Percentiles rank a stretch among this genome's conserved stretches.
Conservation (phyloP, 2,797 vertebrate genomes). For the Hipposideros larvatus region DNA sequence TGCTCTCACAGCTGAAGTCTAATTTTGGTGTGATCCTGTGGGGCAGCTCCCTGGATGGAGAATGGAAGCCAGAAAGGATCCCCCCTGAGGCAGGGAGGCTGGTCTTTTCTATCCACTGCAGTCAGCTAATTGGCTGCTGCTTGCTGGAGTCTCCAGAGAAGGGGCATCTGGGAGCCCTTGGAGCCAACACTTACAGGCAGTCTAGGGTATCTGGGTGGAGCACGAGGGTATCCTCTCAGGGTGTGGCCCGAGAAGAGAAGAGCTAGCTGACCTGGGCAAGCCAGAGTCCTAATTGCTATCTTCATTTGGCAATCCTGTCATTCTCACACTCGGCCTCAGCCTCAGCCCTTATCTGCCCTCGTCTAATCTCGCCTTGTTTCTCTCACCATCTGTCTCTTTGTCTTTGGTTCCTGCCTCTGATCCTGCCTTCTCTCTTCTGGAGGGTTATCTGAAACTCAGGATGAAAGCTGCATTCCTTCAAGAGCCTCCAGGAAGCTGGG, state of each 20-base stretch:
- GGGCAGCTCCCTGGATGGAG: background rate
- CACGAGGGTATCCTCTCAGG: background rate
- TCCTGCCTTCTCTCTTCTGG: background rate
- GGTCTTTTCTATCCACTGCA: background rate
- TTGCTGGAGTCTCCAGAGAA: background rate
- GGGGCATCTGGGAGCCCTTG: background rate
- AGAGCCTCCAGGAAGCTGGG: background rate
- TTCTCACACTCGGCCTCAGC: background rate
- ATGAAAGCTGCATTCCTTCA: background rate
- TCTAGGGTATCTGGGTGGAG: background rate
- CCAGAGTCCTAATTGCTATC: background rate
- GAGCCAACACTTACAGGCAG: background rate
- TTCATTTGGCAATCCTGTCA: background rate
- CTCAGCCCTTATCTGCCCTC: background rate
- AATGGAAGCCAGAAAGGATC: background rate
- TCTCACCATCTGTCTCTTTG: background rate
- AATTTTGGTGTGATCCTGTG: background rate
- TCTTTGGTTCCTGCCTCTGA: background rate
- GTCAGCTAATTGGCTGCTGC: background rate
- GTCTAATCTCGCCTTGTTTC: background rate
- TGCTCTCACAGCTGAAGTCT: background rate
- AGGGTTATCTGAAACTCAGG: slow-evolving; percentile 18
- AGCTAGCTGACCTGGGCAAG: background rate
- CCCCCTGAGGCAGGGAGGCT: background rate
- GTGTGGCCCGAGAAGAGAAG: background rate